These are phyloP conservation scores for Crossaster papposus DNA, from an alignment of 53 echinoderm and acorn worm genomes.

Conservation along the genomic window DNA sequence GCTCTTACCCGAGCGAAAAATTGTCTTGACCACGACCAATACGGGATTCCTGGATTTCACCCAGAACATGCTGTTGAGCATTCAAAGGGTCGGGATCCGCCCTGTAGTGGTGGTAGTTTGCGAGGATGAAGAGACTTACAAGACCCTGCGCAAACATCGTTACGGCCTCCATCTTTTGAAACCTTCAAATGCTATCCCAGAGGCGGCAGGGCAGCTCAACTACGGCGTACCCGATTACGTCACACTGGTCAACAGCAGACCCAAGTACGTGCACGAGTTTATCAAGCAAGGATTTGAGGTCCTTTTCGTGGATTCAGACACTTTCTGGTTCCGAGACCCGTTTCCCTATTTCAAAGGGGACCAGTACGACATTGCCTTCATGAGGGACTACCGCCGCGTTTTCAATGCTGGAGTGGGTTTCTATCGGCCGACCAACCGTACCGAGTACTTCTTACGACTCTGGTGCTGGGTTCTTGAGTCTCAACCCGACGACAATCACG, in stretches of 20 bases:
- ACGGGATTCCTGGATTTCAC: not conserved
- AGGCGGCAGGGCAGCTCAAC: not conserved
- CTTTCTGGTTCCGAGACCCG: not conserved
- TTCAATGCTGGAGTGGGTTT: not conserved
- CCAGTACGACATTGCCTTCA: not conserved
- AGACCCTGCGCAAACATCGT: not conserved
- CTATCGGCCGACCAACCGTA: not conserved
- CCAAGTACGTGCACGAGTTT: not conserved
- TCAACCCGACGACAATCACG: not conserved
- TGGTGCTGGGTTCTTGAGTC: not conserved
- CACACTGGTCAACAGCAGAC: not conserved
- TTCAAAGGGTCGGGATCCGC: not conserved
- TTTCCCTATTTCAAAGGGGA: not conserved
- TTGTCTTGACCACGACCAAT: not conserved
- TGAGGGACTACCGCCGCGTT: not conserved
- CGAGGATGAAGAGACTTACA: not conserved
- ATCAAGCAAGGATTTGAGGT: not conserved
- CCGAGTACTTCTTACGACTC: not conserved
- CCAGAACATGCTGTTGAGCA: not conserved
- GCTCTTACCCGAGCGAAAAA: not conserved
- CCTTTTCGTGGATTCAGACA: not conserved
- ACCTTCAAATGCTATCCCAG: not conserved
- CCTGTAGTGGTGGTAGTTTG: not conserved
- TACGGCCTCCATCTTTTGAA: not conserved
- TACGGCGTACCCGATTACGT: not conserved